Base-by-base conservation (phyloP, 2,113 vertebrate genomes). In the Colistium nudipinnis region DNA sequence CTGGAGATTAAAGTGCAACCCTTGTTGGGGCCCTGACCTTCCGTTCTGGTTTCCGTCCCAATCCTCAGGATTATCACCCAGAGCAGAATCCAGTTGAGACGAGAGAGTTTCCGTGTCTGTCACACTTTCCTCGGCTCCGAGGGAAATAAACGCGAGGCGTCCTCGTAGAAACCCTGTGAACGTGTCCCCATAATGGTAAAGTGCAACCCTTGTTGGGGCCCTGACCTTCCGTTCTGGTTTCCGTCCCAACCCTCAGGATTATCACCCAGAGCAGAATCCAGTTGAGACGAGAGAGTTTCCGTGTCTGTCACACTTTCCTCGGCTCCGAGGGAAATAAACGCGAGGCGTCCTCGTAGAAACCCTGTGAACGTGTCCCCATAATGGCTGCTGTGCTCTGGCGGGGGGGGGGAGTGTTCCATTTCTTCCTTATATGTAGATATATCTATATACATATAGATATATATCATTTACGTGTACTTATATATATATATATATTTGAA, bases 241-340 rank as follows among this genome's bases (percentile, higher is more conserved):
- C 85, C 90, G 92, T 91, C 90, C 88, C 90, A 93, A n/a, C n/a
- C n/a, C n/a, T n/a, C n/a, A 72, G 87, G 90, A 94, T 95, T 95
- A 93, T 84, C 85, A 38, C 81, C 76, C 61, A 93, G 89, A 88
- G 54, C 61, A 33, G 87, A 93, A 93, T 95, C 93, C 91, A 92
- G 93, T 82, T 74, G 74, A 77, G 80, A 76, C 60, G 87, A 74
- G 89, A 91, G 84, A 80, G 74, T 83, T 80, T 69, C 22, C 55
- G n/a, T 7, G 45, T 13, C 4, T 36, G 39, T 39, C 68, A 28
- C 52, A 9, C 22, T 60, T 75, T 68, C 54, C 47, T 54, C 53
- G 20, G 43, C 76, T n/a, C n/a, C 51, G 38, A 56, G 30, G 51
- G 14, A 56, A 39, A 63, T 53, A 6, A 22, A 14, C 27, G 38